These are phyloP conservation scores for Trachelus tabidus DNA, from an alignment of 2,888 invertebrate genomes.

Conservation along the genomic window DNA sequence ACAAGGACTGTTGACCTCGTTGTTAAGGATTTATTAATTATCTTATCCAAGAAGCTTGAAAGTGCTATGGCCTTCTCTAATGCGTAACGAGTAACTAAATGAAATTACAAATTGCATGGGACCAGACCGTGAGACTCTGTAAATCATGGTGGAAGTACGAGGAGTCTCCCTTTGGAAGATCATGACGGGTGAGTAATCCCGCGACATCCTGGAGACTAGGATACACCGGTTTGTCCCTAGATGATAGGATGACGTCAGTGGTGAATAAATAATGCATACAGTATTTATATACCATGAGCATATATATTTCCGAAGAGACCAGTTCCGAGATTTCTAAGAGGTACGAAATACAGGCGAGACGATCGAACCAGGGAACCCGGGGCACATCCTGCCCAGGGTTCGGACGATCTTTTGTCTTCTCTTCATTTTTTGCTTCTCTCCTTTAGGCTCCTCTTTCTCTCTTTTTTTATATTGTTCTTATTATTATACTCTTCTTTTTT, in stretches of 20 bases:
- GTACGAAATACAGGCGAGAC: not conserved
- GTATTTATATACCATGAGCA: not conserved
- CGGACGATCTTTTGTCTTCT: constrained; percentile 5
- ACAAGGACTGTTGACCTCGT: not conserved
- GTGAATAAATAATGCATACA: not conserved
- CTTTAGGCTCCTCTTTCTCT: not conserved
- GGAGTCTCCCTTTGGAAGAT: not conserved
- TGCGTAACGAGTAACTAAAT: not conserved
- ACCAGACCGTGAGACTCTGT: not conserved
- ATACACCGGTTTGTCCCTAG: not conserved
- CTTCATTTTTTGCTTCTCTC: not conserved
- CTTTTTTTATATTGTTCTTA: not conserved
- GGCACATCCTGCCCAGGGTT: not conserved
- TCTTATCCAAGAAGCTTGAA: not conserved
- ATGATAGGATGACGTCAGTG: not conserved
- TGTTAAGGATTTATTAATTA: not conserved
- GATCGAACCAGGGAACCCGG: not conserved
- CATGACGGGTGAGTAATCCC: not conserved
- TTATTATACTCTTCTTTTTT: constrained; percentile 15
- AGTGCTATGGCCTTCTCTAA: not conserved
- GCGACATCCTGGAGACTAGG: not conserved
- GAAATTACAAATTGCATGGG: not conserved
- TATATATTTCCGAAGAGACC: not conserved
- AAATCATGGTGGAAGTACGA: not conserved
- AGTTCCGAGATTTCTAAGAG: not conserved